Evolutionary conservation across 1,140 invertebrate genomes (phyloP).

Genomic region (Drosophila gunungcola): DNA sequence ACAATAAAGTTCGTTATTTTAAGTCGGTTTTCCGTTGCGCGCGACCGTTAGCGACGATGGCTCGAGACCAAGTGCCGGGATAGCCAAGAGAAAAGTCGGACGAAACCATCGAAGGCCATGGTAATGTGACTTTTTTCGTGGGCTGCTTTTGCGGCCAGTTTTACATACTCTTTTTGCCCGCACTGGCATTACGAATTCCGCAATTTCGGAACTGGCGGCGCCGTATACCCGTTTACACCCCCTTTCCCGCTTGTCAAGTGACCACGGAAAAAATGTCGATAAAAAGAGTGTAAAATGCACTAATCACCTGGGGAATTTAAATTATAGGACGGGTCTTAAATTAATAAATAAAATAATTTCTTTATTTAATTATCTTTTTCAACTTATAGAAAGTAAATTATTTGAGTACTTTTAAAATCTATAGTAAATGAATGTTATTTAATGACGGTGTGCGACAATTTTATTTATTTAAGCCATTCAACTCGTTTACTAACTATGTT

Average conservation of each 20-base stretch:
- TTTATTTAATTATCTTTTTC: too few relatives aligned
- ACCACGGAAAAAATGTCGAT: constrained; percentile 30
- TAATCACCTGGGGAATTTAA: background rate
- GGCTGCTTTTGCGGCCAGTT: constrained; percentile 47
- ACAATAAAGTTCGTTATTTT: constrained; percentile 3
- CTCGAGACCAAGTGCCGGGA: constrained; percentile 55
- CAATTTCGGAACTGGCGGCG: constrained; percentile 35
- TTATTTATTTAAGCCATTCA: background rate
- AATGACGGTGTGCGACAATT: background rate
- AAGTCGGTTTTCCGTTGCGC: constrained; percentile 29
- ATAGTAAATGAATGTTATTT: background rate
- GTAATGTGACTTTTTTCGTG: constrained; percentile 36
- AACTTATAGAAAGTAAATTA: too few relatives aligned
- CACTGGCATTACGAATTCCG: constrained; percentile 49
- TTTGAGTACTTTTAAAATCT: background rate
- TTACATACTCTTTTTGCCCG: constrained; percentile 47
- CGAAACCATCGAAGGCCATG: constrained; percentile 53
- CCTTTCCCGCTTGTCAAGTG: constrained; percentile 7
- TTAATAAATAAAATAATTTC: too few relatives aligned
- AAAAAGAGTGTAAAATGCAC: background rate
- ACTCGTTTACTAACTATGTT: background rate
- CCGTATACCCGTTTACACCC: constrained; percentile 15
- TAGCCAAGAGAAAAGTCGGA: constrained; percentile 57
- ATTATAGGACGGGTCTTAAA: background rate
- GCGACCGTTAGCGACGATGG: constrained; percentile 58